Base-by-base conservation (phyloP, 2,888 invertebrate genomes). In the Cosmopolites sordidus region DNA sequence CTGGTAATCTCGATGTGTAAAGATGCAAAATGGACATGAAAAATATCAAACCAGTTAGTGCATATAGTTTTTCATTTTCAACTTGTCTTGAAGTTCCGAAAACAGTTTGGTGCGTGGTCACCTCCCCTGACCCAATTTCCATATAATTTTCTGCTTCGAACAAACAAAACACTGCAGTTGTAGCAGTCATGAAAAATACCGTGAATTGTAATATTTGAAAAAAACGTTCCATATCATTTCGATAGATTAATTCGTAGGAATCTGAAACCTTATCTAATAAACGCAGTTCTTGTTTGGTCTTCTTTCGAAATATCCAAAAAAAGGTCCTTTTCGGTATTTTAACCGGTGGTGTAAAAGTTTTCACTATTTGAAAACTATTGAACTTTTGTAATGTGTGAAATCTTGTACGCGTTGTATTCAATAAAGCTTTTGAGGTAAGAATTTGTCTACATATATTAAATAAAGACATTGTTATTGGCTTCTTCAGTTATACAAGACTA, bases 221-320 rank as follows among this genome's bases (percentile, higher is more conserved):
- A 53, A 70, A 72, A 37, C 62, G 62, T 12, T 67, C 60, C 61
- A 70, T 64, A 12, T 59, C 61, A 45, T 65, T 69, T 53, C 69
- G 60, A 55, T 73, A 74, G 48, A 75, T 72, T 50, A 75, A 58
- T 14, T 59, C 54, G 53, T 66, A 74, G 8, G 62, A 49, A 33
- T 65, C 64, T 2, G 73, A 71, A 15, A 74, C 62, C 16, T 69
- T 62, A 52, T 74, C 73, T 22, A 43, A 48, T 39, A 59, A 37
- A 54, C 63, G 65, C 11, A 66, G 43, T 46, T 62, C 51, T 14
- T 48, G 38, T 14, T 56, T 48, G 9, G 62, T 58, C 1, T 60
- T 61, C 46, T 42, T 60, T 51, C 37, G 54, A 40, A 69, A 64
- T 1, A 66, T 46, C 54, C 50, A 54, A 42, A 50, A 42, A 17